Evolutionary conservation across 2,888 invertebrate genomes (phyloP).

Genomic region (Silvanus unidentatus): DNA sequence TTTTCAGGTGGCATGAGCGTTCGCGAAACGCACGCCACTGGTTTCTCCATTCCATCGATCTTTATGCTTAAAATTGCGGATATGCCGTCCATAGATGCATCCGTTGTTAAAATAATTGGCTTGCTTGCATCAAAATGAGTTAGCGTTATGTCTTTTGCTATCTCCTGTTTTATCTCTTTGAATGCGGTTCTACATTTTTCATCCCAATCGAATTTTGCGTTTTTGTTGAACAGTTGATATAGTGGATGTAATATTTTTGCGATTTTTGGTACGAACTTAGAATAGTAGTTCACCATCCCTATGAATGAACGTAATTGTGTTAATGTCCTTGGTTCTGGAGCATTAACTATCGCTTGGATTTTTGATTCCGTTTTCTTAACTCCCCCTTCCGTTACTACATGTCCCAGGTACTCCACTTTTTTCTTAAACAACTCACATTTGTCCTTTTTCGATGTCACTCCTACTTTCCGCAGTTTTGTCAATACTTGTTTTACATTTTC

Average conservation of each 20-base stretch:
- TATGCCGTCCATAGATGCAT: slow-evolving; percentile 9
- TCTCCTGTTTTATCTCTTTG: slow-evolving; percentile 8
- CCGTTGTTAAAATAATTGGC: slow-evolving; percentile 10
- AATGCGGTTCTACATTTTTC: slow-evolving; percentile 12
- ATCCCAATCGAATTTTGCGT: slow-evolving; percentile 11
- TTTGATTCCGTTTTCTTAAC: slow-evolving; percentile 13
- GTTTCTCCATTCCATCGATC: slow-evolving; percentile 4
- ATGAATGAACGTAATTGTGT: slow-evolving; percentile 14
- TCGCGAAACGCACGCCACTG: slow-evolving; percentile 10
- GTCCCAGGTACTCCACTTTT: slow-evolving; percentile 32
- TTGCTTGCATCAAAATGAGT: slow-evolving; percentile 14
- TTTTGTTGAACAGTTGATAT: slow-evolving; percentile 13
- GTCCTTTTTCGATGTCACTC: slow-evolving; percentile 24
- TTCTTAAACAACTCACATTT: slow-evolving; percentile 35
- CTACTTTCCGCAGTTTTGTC: slow-evolving; percentile 20
- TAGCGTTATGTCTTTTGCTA: slow-evolving; percentile 9
- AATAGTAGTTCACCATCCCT: slow-evolving; percentile 15
- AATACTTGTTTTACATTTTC: slow-evolving; percentile 24
- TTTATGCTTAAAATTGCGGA: slow-evolving; percentile 7
- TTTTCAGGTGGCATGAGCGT: slow-evolving; percentile 10
- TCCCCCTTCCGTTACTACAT: slow-evolving; percentile 16
- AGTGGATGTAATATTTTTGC: slow-evolving; percentile 11
- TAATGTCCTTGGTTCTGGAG: slow-evolving; percentile 11
- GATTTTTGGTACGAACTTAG: slow-evolving; percentile 13
- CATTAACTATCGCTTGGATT: slow-evolving; percentile 16